These are phyloP conservation scores for Sarcophilus harrisii DNA, from an alignment of 2,797 vertebrate genomes.

Conservation along the genomic window DNA sequence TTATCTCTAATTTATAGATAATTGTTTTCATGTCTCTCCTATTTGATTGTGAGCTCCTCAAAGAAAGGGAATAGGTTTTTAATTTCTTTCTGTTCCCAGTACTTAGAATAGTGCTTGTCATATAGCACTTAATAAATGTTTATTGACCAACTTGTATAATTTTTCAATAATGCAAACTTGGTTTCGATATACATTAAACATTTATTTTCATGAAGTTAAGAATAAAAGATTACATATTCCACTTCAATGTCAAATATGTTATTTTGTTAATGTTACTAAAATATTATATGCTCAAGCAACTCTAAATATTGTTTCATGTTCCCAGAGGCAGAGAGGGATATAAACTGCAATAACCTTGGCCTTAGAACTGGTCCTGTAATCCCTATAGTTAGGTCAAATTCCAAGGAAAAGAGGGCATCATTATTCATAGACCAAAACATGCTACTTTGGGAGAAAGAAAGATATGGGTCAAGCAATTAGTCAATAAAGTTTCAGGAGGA, in stretches of 20 bases:
- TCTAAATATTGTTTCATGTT: constrained; percentile 48
- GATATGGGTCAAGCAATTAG: not conserved
- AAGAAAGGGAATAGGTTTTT: no score
- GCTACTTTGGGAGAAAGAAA: not conserved
- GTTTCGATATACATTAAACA: constrained; percentile 24
- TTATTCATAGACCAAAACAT: not conserved
- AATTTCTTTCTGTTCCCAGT: no score
- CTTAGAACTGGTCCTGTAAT: constrained; percentile 17
- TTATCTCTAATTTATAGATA: no score
- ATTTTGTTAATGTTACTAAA: not conserved
- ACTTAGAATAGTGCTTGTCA: no score
- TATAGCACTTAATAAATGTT: no score
- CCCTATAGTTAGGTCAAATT: not conserved
- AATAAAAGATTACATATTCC: not conserved
- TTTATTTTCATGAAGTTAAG: constrained; percentile 5
- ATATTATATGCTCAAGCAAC: constrained; percentile 6
- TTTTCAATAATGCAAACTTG: constrained; percentile 6
- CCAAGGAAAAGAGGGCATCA: not conserved
- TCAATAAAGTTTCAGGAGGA: constrained; percentile 14
- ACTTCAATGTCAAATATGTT: constrained; percentile 13
- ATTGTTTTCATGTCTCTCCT: not conserved
- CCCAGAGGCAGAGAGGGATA: not conserved
- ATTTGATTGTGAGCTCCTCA: not conserved
- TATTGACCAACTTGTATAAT: not conserved
- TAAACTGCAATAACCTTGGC: rapidly evolving